Base-by-base conservation (phyloP, 2,113 vertebrate species). In the Seriola rivoliana region DNA sequence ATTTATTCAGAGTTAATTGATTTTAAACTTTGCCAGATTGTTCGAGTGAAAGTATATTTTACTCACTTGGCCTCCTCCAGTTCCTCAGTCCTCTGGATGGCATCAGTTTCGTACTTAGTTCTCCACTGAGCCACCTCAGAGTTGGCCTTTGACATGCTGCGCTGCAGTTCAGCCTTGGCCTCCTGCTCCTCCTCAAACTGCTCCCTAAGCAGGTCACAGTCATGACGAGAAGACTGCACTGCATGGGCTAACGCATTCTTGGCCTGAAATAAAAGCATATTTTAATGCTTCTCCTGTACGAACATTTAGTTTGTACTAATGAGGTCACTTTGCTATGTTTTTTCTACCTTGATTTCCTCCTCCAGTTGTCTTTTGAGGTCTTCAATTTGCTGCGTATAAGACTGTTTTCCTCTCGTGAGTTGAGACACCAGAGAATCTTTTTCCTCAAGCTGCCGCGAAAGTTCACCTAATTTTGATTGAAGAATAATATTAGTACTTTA, bases 101-200 rank as follows among this genome's bases (percentile, higher is more conserved):
- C 97, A 2, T 98, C 97, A 0, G 97, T 99, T 95, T 99, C 97
- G 0, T 98, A 98, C 93, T 98, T 98, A 80, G 96, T 97, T 95
- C 97, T 96, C 97, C 97, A 97, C 90, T 97, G 96, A 0, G 97
- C 96, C 89, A 97, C 96, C 93, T 97, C 97, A 1, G 95, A 92
- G 87, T 97, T 97, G 78, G 95, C 96, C 91, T 97, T 97, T 80
- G 96, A 97, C 85, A 97, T 95, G 4, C 86, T 0, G 0, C 96
- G 95, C 74, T 96, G 96, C 0, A 96, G 90, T 78, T 96, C 96
- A 0, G 89, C 93, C 81, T 96, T 96, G 72, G 96, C 95, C 84
- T 97, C 96, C 0, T 93, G 94, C 90, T 96, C 96, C 87, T 97
- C 96, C 88, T 97, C 96, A 21, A 95, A 96, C 84, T 97, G 96